These are phyloP conservation scores for Cephus pulcher DNA, from an alignment of 2,888 invertebrate species.

Conservation along the genomic window DNA sequence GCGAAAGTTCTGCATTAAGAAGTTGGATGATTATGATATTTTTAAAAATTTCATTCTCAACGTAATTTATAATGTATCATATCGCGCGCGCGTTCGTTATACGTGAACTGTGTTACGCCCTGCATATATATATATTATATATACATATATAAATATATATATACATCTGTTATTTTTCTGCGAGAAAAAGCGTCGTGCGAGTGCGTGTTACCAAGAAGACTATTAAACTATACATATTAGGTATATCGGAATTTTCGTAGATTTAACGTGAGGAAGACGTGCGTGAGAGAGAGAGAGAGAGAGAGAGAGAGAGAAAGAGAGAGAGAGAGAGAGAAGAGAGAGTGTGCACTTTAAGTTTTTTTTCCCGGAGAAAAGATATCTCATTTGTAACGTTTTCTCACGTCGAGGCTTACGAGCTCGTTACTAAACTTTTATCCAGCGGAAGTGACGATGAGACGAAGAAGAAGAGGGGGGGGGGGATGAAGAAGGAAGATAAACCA, in stretches of 20 bases:
- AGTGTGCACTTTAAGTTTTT: background rate
- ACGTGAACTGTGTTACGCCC: background rate
- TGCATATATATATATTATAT: conserved; percentile 22
- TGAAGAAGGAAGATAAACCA: background rate
- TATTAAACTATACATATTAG: conserved; percentile 33
- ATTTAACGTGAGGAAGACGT: background rate
- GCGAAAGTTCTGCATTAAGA: background rate
- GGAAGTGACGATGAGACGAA: background rate
- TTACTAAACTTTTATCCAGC: background rate
- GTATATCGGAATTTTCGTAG: background rate
- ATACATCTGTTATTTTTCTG: conserved; percentile 47
- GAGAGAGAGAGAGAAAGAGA: background rate
- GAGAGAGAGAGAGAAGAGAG: no score
- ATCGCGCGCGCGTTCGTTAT: background rate
- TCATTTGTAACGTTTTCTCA: background rate
- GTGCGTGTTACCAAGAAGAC: conserved; percentile 30
- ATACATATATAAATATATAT: conserved; percentile 37
- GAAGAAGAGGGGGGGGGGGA: background rate
- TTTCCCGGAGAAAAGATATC: background rate
- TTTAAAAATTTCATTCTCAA: background rate
- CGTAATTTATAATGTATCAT: background rate
- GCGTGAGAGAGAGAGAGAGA: background rate
- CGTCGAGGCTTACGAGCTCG: background rate
- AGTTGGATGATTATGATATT: background rate
- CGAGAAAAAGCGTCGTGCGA: conserved; percentile 24